Evolutionary conservation across 2,888 invertebrate genomes (phyloP), one percentile per base, ranked within the genome.

Genomic region (Caenorhabditis sinica): DNA sequence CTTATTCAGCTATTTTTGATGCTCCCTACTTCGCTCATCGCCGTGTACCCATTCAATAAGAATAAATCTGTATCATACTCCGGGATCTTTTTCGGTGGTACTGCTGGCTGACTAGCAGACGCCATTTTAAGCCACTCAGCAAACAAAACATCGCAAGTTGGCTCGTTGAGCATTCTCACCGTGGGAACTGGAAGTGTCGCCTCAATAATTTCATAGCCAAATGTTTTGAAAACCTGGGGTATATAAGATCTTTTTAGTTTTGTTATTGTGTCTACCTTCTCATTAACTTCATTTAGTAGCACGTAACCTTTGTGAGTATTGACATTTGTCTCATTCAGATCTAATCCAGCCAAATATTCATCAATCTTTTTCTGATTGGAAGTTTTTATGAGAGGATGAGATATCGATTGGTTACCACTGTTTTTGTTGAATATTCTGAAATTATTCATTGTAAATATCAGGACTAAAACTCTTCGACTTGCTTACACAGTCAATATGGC

Each of bases 111-210:
- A 13, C 15, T 51, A 6, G 63, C 17, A 13, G 36, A 2, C 0
- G 74, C n/a, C 1, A 74, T 43, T 51, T n/a, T 36, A 0, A 45
- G 45, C 74, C 74, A 74, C 20, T 65, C 65, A 1, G 74, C 1
- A n/a, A 74, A 74, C 9, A 74, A 53, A 1, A 28, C 36, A 1
- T 66, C 56, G 11, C 75, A 75, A 43, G 65, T 66, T 5, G 65
- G 75, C 40, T 66, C 75, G 15, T 66, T 43, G 20, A 75, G 23
- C 75, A 75, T 75, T 28, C 65, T 51, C 17, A 79, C 56, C 6
- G 63, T 79, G 1, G 79, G 79, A 0, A 79, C 66, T 1, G 79
- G 79, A 6, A 40, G n/a, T 1, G 72, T 79, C 0, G 63, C 33
- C 1, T 20, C 2, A 9, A 33, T 17, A 36, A 79, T 72, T 43